Conservation (phyloP, 1,140 invertebrate genomes). For the Magallana gigas region DNA sequence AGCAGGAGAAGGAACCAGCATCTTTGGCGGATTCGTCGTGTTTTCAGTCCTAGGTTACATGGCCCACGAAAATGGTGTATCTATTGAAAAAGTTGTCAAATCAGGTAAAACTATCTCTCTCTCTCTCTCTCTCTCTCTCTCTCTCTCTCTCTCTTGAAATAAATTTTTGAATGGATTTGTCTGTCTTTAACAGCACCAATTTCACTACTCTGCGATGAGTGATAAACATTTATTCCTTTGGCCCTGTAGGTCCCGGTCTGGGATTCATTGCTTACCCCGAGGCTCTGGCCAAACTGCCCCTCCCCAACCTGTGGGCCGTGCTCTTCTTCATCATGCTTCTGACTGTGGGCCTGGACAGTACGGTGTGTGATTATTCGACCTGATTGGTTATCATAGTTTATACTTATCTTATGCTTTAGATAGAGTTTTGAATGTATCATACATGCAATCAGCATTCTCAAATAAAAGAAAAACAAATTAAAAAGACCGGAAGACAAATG, state of each 20-base stretch:
- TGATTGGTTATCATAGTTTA: too few relatives aligned
- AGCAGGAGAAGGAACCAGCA: conserved; percentile 58
- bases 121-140: too few relatives aligned
- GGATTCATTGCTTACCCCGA: conserved; percentile 92
- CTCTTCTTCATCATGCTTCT: conserved; percentile 95
- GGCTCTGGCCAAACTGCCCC: conserved; percentile 87
- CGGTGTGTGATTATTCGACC: not conserved
- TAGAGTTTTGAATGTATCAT: too few relatives aligned
- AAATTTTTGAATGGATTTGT: too few relatives aligned
- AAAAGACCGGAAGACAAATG: too few relatives aligned
- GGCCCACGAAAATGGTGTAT: conserved; percentile 57
- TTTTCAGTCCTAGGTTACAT: conserved; percentile 70
- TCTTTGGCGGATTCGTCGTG: conserved; percentile 70
- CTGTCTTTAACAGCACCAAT: too few relatives aligned
- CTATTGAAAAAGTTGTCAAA: conserved; percentile 61
- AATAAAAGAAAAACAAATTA: too few relatives aligned
- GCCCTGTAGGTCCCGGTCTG: conserved; percentile 85
- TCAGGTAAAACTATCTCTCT: conserved; percentile 35
- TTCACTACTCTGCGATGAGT: too few relatives aligned
- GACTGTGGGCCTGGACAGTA: conserved; percentile 87
- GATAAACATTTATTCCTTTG: too few relatives aligned
- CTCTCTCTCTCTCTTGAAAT: too few relatives aligned
- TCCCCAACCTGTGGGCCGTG: conserved; percentile 89
- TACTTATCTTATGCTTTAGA: too few relatives aligned
- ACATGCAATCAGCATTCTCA: too few relatives aligned